Evolutionary conservation across 2,888 invertebrate species (phyloP).

Genomic region (Athetis lepigone): DNA sequence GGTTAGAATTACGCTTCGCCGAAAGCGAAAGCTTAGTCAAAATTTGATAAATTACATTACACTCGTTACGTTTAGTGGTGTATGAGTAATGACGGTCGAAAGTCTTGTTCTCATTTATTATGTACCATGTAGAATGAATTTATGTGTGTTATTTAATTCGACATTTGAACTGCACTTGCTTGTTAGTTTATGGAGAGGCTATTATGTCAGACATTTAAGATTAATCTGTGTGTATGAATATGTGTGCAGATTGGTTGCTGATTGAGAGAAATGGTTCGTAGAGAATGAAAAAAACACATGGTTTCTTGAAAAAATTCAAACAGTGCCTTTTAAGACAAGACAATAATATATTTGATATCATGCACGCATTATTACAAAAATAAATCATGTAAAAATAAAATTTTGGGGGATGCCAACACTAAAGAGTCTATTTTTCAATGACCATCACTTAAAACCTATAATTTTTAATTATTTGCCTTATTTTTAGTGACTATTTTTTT

Average conservation of each 20-base stretch:
- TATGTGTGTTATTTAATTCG: slow-evolving; percentile 34
- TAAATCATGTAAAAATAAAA: too few relatives aligned
- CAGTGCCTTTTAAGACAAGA: too few relatives aligned
- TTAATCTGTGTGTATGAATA: too few relatives aligned
- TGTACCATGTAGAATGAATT: slow-evolving; percentile 19
- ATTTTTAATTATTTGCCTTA: not conserved
- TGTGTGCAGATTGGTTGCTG: too few relatives aligned
- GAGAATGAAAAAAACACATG: too few relatives aligned
- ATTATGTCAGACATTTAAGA: slow-evolving; percentile 15
- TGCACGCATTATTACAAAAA: too few relatives aligned
- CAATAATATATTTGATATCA: too few relatives aligned
- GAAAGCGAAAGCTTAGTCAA: slow-evolving; percentile 64
- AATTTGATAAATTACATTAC: slow-evolving; percentile 58
- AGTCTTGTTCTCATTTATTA: slow-evolving; percentile 42
- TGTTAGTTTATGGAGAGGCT: slow-evolving; percentile 16
- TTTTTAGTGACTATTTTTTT: not conserved
- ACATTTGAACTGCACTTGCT: slow-evolving; percentile 38
- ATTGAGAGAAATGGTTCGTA: too few relatives aligned
- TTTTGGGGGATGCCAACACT: too few relatives aligned
- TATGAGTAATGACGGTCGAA: slow-evolving; percentile 50
- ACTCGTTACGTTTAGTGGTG: slow-evolving; percentile 47
- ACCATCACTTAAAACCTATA: too few relatives aligned
- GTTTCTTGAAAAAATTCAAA: too few relatives aligned
- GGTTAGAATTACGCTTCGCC: slow-evolving; percentile 18
- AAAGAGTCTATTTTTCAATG: too few relatives aligned